Base-by-base conservation (phyloP, 2,113 vertebrate genomes). In the Malurus elegans region DNA sequence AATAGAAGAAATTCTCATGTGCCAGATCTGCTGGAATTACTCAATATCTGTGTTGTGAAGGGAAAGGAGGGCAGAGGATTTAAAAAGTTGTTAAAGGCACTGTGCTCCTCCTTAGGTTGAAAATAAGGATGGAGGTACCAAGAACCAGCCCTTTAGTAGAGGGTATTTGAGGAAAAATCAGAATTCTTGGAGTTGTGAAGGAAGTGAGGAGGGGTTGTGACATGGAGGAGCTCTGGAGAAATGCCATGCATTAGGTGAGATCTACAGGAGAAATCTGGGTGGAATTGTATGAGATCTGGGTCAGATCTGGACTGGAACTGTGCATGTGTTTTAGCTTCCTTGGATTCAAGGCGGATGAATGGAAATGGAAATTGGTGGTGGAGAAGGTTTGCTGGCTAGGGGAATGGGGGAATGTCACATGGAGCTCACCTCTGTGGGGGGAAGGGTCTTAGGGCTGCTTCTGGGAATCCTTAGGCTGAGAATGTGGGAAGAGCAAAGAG, bases 321-420 rank as follows among this genome's bases (percentile, higher is more conserved):
- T 69, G 14, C 7, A 6, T 38, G 12, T 58, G 11, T 31, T 90
- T 57, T 91, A n/a, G 9, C 32, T 65, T 36, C 36, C 57, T 53
- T 54, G 9, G 17, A 45, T 31, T 84, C 15, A 14, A 2, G 70
- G 16, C 57, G 42, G 32, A 23, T 42, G 65, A 54, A 15, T 76
- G 31, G 66, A 56, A n/a, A 10, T 53, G 26, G 45, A 53, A 48
- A 21, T n/a, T 5, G 24, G 36, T 69, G 29, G 3, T 34, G 24
- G 67, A 25, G 29, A 45, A 82, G 31, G 24, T 61, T 73, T 80
- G 18, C 26, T 89, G 69, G 67, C 7, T 17, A 47, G 36, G 10
- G 15, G 23, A 9, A 44, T 21, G 1, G 1, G 47, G 2, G 1
- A 25, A 31, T 25, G 14, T 47, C 26, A 16, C 4, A 4, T 1